These are phyloP conservation scores for Calidris pugnax DNA, from an alignment of 2,113 vertebrate species.

Conservation along the genomic window DNA sequence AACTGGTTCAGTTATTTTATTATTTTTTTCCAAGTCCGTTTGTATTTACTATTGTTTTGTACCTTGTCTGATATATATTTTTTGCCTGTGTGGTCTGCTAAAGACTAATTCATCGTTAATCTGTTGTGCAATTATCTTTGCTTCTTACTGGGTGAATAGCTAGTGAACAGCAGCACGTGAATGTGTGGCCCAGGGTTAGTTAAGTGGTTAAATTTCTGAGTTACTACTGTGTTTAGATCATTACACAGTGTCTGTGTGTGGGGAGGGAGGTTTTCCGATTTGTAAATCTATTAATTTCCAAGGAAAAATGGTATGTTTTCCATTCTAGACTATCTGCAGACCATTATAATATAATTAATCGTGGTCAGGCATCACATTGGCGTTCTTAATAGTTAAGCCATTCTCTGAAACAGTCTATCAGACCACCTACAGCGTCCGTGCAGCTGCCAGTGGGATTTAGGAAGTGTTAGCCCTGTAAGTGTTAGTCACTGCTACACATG, in stretches of 20 bases:
- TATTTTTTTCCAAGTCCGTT: neutral
- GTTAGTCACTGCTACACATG: neutral
- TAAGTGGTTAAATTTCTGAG: neutral
- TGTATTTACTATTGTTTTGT: neutral
- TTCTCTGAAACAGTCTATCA: conserved; percentile 29
- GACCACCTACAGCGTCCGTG: conserved; percentile 75
- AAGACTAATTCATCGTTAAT: neutral
- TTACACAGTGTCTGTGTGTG: neutral
- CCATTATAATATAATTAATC: neutral
- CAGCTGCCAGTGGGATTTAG: conserved; percentile 42
- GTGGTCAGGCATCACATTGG: neutral
- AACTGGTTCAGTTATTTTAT: neutral
- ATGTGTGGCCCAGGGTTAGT: rapidly evolving
- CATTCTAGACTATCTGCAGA: neutral
- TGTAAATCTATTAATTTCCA: neutral
- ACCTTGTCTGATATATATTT: neutral
- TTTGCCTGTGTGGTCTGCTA: neutral
- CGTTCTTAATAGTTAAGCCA: neutral
- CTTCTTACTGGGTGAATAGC: neutral
- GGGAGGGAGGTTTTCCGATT: neutral
- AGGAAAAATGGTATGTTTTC: neutral
- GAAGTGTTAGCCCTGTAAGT: neutral
- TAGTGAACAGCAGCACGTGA: neutral
- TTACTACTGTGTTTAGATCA: neutral
- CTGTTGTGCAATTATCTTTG: neutral